Evolutionary conservation across 2,888 invertebrate genomes (phyloP), one percentile per base, ranked within the genome.

Genomic region (Aporophyla nigra): DNA sequence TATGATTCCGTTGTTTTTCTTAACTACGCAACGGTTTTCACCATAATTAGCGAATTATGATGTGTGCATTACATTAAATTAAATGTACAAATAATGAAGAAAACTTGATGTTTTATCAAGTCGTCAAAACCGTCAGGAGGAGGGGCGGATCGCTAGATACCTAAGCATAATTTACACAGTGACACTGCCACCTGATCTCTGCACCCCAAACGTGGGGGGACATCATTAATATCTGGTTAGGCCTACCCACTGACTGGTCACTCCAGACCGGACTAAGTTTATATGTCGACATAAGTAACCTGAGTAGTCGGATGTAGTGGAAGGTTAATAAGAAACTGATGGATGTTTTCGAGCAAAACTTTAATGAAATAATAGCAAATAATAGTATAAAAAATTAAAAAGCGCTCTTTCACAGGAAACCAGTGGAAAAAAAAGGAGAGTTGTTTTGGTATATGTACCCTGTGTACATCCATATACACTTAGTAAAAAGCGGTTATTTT

Each of bases 191-290:
- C 7, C 27, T 14, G 19, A 33, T 46, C 49, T 16, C 24, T 7
- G 24, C 53, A 14, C 21, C 43, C n/a, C 19, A 43, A 59, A 59
- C 43, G 67, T 7, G 9, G n/a, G n/a, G 21, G 21, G 2, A 63
- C 5, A 14, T 69, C 24, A 69, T 46, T 53, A 24, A 40, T 78
- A 27, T 66, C 43, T 59, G 51, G 46, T 58, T 9, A 53, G 19
- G 9, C 12, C 27, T 9, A 24, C 19, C 7, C n/a, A 63, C 19
- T 19, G 14, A 27, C 49, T 75, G 21, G 21, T 33, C 24, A 33
- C 2, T 53, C 19, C 16, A 19, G 14, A 49, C 40, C 6, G 16
- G 16, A 46, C 33, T 6, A 53, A 5, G 24, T 19, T 67, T 53
- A 10, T 65, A 43, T 43, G 9, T 43, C 1, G 33, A 33, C 33